Percentiles rank a stretch among this genome's conserved stretches.
phyloP scores from a whole-genome alignment of 2,797 vertebrate species.

The Anas capensis region DNA sequence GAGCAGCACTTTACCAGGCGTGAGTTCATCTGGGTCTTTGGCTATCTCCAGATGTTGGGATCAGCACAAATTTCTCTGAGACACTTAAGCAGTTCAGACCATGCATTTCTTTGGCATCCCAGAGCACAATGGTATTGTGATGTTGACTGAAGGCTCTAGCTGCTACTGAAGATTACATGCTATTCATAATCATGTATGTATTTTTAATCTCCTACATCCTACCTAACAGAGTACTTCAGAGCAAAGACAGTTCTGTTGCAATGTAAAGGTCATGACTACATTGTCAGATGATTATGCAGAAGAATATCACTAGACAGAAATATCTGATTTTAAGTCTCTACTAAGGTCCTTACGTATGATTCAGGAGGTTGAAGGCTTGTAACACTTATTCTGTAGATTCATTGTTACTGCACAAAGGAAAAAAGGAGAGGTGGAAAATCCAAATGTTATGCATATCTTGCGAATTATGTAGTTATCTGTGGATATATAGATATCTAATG shows the following conservation, averaged over 20 bases:
- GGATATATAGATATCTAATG: neutral
- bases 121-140: fast-evolving
- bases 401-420: neutral
- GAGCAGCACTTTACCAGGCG: slow-evolving; percentile 28
- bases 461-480: neutral
- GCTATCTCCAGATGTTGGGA: slow-evolving; percentile 1
- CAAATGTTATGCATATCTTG: neutral
- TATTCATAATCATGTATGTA: neutral
- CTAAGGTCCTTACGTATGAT: neutral
- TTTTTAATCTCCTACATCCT: neutral
- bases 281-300: neutral
- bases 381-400: neutral
- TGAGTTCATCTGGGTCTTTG: slow-evolving; percentile 29
- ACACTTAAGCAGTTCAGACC: neutral
- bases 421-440: neutral
- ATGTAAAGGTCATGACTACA: neutral
- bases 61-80: neutral
- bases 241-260: neutral
- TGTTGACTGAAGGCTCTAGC: neutral
- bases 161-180: neutral
- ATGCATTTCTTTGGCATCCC: neutral
- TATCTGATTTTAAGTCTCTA: neutral
- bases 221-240: neutral
- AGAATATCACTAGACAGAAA: neutral
- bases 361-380: neutral